Conservation (phyloP, 2,797 vertebrate species). For the Pelobates cultripes region DNA sequence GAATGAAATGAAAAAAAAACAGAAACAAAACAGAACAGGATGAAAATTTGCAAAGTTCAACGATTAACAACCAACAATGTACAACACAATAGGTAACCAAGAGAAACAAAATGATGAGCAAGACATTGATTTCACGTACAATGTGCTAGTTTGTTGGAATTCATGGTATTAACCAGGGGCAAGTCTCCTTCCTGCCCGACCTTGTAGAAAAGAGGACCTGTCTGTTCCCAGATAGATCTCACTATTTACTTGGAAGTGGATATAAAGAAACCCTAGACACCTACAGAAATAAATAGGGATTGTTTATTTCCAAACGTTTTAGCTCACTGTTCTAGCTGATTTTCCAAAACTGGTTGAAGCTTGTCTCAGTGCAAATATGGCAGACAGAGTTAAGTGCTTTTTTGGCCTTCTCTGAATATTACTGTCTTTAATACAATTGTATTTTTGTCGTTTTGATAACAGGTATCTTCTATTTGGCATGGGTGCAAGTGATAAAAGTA, state of each 20-base stretch:
- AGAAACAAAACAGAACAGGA: too few relatives aligned
- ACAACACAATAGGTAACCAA: too few relatives aligned
- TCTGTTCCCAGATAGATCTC: not conserved
- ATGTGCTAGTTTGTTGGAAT: too few relatives aligned
- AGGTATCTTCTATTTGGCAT: conserved; percentile 8
- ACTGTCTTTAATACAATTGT: conserved; percentile 11
- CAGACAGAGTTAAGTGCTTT: conserved; percentile 45
- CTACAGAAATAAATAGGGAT: conserved; percentile 15
- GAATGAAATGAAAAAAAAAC: too few relatives aligned
- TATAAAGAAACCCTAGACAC: not conserved
- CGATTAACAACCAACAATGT: too few relatives aligned
- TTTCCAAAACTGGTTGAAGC: conserved; percentile 28
- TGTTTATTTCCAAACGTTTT: conserved; percentile 34
- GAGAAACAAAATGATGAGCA: too few relatives aligned
- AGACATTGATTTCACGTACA: too few relatives aligned
- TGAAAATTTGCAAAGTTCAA: too few relatives aligned
- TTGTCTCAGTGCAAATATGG: conserved; percentile 30
- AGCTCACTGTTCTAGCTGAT: not conserved
- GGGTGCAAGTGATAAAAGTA: not conserved
- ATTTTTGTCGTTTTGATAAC: conserved; percentile 5
- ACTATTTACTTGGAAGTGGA: conserved; percentile 1
- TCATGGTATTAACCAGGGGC: too few relatives aligned
- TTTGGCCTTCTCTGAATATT: conserved; percentile 44
- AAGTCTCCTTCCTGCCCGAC: too few relatives aligned
- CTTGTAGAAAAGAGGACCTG: too few relatives aligned